Evolutionary conservation across 2,888 invertebrate species (phyloP).

Genomic region (Parthenolecanium corni): DNA sequence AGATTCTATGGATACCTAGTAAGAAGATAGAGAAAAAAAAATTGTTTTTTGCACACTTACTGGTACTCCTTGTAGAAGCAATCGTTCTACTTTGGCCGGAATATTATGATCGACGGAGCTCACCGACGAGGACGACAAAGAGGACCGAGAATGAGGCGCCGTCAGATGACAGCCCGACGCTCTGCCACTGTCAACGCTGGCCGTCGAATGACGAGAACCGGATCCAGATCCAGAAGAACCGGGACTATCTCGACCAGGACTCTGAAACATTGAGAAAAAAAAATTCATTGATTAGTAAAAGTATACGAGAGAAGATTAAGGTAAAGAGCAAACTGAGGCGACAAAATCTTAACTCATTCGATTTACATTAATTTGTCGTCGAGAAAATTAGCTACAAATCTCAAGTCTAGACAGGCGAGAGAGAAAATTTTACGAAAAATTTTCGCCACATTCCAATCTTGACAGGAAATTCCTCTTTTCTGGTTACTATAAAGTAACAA

Average conservation of each 20-base stretch:
- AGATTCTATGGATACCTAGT: too few species aligned
- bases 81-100: conserved; percentile 54
- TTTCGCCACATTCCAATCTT: too few species aligned
- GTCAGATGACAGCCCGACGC: conserved; percentile 44
- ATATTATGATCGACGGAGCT: conserved; percentile 50
- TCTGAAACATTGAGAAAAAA: conserved; percentile 43
- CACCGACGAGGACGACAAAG: conserved; percentile 63
- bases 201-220: conserved; percentile 78
- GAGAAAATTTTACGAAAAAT: too few species aligned
- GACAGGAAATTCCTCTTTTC: too few species aligned
- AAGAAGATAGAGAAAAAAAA: too few species aligned
- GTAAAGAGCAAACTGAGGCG: too few species aligned
- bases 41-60: conserved; percentile 41
- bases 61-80: conserved; percentile 59
- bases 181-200: conserved; percentile 80
- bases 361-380: too few species aligned
- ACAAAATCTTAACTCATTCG: too few species aligned
- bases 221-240: conserved; percentile 78
- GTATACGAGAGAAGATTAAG: too few species aligned
- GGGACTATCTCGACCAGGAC: conserved; percentile 86
- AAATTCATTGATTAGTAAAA: neutral
- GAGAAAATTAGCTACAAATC: too few species aligned
- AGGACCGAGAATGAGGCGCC: conserved; percentile 40
- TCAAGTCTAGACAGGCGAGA: too few species aligned
- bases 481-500: too few species aligned